phyloP scores from a whole-genome alignment of 2,888 invertebrate genomes.

The Drosophila mayaguana region DNA sequence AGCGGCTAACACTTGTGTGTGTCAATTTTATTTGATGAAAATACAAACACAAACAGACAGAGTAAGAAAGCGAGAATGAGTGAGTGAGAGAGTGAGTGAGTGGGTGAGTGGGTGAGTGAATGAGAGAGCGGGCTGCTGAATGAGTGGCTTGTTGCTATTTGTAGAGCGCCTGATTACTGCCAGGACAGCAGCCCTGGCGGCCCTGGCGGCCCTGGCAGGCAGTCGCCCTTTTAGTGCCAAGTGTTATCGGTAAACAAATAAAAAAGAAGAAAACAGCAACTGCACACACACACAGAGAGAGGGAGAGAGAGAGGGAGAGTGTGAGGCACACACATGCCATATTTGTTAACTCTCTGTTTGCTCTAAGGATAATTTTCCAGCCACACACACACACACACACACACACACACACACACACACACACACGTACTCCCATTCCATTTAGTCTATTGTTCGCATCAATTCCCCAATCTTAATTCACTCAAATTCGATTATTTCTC shows the following conservation, averaged over 20 bases:
- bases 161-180: conserved; percentile 80
- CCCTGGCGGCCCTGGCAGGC: conserved; percentile 48
- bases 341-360: conserved; percentile 67
- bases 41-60: conserved; percentile 67
- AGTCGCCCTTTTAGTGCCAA: conserved; percentile 73
- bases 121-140: conserved; percentile 11
- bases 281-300: conserved; percentile 4
- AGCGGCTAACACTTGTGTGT: conserved; percentile 81
- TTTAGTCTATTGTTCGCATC: conserved; percentile 68
- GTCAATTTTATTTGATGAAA: conserved; percentile 81
- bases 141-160: conserved; percentile 78
- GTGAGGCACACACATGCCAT: conserved; percentile 15
- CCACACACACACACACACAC: conserved; percentile 31
- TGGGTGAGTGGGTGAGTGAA: not conserved
- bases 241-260: conserved; percentile 82
- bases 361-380: conserved; percentile 75
- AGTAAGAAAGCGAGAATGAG: conserved; percentile 5
- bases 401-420: conserved; percentile 21
- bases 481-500: conserved; percentile 82
- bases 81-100: not conserved
- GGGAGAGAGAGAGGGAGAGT: too few species aligned
- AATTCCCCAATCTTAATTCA: conserved; percentile 82
- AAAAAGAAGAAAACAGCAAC: conserved; percentile 56
- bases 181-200: conserved; percentile 59
- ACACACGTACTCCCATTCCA: conserved; percentile 28